Evolutionary conservation across 2,888 invertebrate species (phyloP).

Genomic region (Melanophora roralis): DNA sequence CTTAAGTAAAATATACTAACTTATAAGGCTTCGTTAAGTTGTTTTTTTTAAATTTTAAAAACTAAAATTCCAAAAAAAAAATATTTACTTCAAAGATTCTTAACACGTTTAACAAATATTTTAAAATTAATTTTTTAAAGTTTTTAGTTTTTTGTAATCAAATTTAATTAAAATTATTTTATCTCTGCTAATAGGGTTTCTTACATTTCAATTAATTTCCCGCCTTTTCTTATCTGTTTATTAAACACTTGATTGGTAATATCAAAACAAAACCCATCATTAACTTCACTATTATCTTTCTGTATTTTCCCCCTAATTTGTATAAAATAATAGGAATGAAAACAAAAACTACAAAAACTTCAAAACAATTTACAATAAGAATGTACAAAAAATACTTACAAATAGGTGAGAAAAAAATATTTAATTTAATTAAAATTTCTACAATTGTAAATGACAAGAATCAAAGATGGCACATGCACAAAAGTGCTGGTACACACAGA

Average conservation of each 20-base stretch:
- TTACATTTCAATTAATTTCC: conserved; percentile 3
- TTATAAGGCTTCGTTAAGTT: not conserved
- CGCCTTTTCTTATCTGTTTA: not conserved
- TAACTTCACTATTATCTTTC: not conserved
- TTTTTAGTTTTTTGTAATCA: not conserved
- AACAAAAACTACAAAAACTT: conserved; percentile 33
- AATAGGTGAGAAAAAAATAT: conserved; percentile 28
- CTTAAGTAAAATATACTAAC: too few relatives aligned
- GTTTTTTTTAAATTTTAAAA: not conserved
- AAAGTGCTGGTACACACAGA: not conserved
- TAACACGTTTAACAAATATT: too few relatives aligned
- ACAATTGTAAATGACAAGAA: conserved; percentile 59
- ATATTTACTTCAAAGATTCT: too few relatives aligned
- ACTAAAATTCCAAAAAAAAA: too few relatives aligned
- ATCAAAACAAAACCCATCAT: conserved; percentile 31
- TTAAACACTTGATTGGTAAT: conserved; percentile 14
- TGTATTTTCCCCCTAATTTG: conserved; percentile 7
- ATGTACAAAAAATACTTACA: conserved; percentile 1
- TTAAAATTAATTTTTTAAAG: too few relatives aligned
- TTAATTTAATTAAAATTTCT: conserved; percentile 63
- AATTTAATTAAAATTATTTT: not conserved
- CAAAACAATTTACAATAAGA: not conserved
- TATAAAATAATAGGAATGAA: conserved; percentile 51
- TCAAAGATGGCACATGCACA: conserved; percentile 60
- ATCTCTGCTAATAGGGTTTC: not conserved